Evolutionary conservation across 2,888 invertebrate species (phyloP), one percentile per base, ranked within the genome.

Genomic region (Hydropsyche betteni): DNA sequence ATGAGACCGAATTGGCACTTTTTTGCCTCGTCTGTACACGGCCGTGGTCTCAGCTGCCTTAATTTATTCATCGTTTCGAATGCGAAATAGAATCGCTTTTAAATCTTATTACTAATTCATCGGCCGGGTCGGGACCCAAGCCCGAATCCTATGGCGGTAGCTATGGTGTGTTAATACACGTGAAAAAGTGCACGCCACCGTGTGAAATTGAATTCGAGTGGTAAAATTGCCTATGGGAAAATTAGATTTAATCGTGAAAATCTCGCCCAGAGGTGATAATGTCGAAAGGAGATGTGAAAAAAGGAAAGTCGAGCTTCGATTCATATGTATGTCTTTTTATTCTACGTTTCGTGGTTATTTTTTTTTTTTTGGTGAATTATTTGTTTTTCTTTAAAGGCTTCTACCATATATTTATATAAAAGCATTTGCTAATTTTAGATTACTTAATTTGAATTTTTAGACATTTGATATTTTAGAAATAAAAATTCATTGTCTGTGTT

Each of bases 71-170:
- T 16, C 38, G 72, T 7, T 72, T 34, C 70, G 51, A 70, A 70
- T 52, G 24, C 70, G 50, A 51, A 72, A 72, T 72, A 58, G 72
- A 52, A 72, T 72, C 61, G 72, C 72, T 72, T 72, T 72, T 72
- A 72, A 72, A 72, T 72, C 72, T 36, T 24, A 72, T 72, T 55
- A 72, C 38, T 58, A 72, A 72, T 72, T 72, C 61, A 72, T 52
- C 55, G 55, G 38, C 55, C n/a, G 55, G 72, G 72, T 61, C 72
- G 55, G 38, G 38, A 34, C 12, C 64, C 34, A 12, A 24, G 4
- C 14, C 58, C 58, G 16, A 8, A 8, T 8, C 16, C 58, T 36
- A 12, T 64, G 64, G 34, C 1, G 10, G 36, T 33, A 12, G 36
- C 24, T 24, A 24, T 24, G 24, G 24, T 24, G 24, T 24, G 24